phyloP scores from a whole-genome alignment of 2,113 vertebrate species.

The Hippotragus niger region DNA sequence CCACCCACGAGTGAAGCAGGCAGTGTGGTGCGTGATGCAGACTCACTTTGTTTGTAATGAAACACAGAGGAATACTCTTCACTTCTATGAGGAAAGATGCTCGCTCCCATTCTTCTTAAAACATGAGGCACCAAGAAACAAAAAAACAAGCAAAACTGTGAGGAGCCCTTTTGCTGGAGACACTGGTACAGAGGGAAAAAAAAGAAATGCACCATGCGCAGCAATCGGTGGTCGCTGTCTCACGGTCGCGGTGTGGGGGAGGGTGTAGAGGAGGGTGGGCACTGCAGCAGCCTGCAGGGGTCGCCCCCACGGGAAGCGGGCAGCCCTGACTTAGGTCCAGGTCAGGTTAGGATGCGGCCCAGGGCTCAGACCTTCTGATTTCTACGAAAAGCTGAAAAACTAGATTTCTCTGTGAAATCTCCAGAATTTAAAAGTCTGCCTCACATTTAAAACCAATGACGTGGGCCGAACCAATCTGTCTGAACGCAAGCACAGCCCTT shows the following conservation, averaged over 20 bases:
- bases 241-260: not conserved
- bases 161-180: not conserved
- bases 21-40: not conserved
- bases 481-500: not conserved
- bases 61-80: not conserved
- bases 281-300: not conserved
- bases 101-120: not conserved
- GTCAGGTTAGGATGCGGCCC: not conserved
- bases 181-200: not conserved
- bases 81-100: not conserved
- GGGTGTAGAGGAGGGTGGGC: rapidly evolving
- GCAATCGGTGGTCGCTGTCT: rapidly evolving
- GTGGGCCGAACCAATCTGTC: not conserved
- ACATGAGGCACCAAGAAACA: not conserved
- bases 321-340: not conserved
- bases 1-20: not conserved
- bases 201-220: not conserved
- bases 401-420: not conserved
- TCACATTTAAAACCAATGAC: not conserved
- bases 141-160: not conserved
- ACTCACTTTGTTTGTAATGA: not conserved
- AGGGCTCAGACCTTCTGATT: not conserved
- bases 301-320: rapidly evolving
- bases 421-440: not conserved
- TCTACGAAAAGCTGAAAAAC: not conserved